Conservation (phyloP, 2,113 vertebrate genomes). For the Hipposideros armiger region DNA sequence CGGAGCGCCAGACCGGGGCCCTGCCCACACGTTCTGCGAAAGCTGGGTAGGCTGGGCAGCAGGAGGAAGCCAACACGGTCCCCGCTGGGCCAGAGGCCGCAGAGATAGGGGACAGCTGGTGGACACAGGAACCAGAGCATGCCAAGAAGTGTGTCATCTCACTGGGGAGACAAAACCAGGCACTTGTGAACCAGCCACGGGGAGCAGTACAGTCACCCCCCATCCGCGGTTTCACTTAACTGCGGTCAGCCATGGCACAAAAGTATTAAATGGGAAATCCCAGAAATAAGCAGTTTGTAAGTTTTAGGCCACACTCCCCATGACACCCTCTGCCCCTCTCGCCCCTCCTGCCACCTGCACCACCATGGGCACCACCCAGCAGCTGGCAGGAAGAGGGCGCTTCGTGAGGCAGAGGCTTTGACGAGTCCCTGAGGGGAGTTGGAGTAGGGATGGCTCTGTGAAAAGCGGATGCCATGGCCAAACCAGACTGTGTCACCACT, state of each 20-base stretch:
- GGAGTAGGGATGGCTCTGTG: neutral
- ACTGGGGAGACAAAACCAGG: neutral
- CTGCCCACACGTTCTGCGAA: no score
- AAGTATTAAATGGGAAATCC: no score
- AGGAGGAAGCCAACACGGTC: neutral
- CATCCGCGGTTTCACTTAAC: no score
- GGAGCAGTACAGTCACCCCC: neutral
- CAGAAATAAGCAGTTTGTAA: no score
- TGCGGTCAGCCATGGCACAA: no score
- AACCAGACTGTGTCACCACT: neutral
- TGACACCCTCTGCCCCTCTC: neutral
- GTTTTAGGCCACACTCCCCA: neutral
- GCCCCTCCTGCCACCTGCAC: neutral
- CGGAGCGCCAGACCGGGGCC: neutral
- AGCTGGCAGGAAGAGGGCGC: neutral
- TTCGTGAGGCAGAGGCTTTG: neutral
- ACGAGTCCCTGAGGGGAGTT: neutral
- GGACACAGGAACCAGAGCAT: neutral
- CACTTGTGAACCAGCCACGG: neutral
- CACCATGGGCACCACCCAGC: neutral
- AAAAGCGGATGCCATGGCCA: neutral
- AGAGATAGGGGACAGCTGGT: neutral
- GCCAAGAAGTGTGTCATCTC: accelerated
- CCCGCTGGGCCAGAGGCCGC: neutral
- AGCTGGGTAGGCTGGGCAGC: neutral